Percentiles rank a stretch among this genome's conserved stretches.
These are phyloP conservation scores for Mirounga angustirostris DNA, from an alignment of 2,113 vertebrate species.

Conservation along the genomic window DNA sequence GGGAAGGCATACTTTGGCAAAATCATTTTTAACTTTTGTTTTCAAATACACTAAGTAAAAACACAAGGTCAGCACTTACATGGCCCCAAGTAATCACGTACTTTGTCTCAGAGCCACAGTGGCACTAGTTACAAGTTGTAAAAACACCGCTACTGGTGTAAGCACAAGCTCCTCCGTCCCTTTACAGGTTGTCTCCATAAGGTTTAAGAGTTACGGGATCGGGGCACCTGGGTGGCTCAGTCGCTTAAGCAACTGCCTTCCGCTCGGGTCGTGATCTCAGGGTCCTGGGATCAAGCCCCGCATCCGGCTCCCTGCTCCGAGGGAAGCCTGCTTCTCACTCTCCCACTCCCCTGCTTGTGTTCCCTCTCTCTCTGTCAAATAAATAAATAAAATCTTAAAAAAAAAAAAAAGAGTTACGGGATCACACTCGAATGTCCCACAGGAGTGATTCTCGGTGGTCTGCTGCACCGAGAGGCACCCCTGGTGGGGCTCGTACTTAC, in stretches of 20 bases:
- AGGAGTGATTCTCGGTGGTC: background rate
- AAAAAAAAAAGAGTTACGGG: background rate
- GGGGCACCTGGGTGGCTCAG: no score
- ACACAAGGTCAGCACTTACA: background rate
- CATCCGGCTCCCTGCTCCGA: no score
- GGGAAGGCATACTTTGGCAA: background rate
- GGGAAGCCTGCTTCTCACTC: no score
- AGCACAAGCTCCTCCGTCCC: constrained; percentile 16
- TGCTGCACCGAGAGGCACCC: background rate
- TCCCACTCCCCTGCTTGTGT: no score
- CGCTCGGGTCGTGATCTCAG: no score
- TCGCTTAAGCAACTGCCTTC: no score
- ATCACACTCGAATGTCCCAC: background rate
- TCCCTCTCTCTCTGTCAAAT: no score
- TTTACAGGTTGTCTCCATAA: background rate
- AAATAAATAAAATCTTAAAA: no score
- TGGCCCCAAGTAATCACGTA: background rate
- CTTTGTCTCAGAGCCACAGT: background rate
- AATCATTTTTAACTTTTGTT: constrained; percentile 14
- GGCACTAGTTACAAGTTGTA: background rate
- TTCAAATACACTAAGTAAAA: constrained; percentile 43
- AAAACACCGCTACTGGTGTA: constrained; percentile 3
- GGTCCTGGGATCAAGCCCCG: no score
- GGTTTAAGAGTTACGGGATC: background rate
- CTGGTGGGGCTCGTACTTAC: background rate